Evolutionary conservation across 2,888 invertebrate genomes (phyloP).

Genomic region (Lypha dubia): DNA sequence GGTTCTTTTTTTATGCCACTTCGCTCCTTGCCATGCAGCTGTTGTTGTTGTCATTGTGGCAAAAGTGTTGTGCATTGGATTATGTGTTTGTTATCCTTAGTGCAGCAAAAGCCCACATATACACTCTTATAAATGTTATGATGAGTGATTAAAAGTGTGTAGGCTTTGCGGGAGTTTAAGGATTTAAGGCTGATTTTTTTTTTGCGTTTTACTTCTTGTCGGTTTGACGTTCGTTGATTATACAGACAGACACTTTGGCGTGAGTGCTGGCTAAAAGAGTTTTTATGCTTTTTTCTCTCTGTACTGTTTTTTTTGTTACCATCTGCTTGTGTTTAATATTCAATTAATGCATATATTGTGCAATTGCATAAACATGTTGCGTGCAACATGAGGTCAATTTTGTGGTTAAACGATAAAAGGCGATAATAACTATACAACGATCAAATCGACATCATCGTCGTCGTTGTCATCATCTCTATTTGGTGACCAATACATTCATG

Average conservation of each 20-base stretch:
- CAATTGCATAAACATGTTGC: conserved; percentile 65
- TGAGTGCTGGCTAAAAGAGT: conserved; percentile 11
- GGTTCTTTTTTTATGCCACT: background rate
- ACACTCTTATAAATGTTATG: conserved; percentile 8
- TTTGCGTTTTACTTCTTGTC: no score
- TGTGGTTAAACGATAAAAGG: conserved; percentile 59
- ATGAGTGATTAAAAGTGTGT: conserved; percentile 36
- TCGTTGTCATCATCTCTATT: conserved; percentile 1
- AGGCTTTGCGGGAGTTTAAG: conserved; percentile 25
- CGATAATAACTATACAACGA: conserved; percentile 58
- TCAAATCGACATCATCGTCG: background rate
- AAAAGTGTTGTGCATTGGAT: background rate
- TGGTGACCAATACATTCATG: conserved; percentile 11
- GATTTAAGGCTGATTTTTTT: conserved; percentile 32
- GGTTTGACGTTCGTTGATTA: conserved; percentile 43
- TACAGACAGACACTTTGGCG: conserved; percentile 24
- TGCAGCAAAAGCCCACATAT: conserved; percentile 57
- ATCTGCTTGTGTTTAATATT: conserved; percentile 54
- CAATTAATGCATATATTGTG: conserved; percentile 61
- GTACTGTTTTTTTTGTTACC: background rate
- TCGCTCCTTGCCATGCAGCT: background rate
- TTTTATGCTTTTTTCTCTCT: conserved; percentile 6
- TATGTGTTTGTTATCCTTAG: conserved; percentile 1
- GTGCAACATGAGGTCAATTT: conserved; percentile 65
- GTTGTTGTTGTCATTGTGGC: conserved; percentile 41